Evolutionary conservation across 2,888 invertebrate genomes (phyloP), one percentile per base, ranked within the genome.

Genomic region (Parnassius glacialis): DNA sequence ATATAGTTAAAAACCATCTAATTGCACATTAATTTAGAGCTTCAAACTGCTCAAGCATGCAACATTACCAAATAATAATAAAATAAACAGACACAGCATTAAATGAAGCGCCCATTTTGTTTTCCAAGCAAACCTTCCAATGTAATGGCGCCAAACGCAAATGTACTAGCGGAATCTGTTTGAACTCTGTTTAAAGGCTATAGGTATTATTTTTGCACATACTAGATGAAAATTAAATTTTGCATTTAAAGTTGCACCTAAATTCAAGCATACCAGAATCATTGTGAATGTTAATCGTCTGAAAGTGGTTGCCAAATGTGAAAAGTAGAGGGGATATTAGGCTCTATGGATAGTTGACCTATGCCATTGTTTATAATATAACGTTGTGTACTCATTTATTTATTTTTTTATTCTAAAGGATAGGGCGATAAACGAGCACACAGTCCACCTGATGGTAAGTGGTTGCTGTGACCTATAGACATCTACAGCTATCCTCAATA

Each of bases 81-180:
- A 45, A 34, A 45, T 45, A n/a, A 12, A 50, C 20, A 41, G 42
- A 57, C 50, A 13, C 48, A 42, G 11, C 34, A 13, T 47, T 3
- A 41, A 56, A 57, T 42, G 42, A 57, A 57, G 50, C 41, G 45
- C 45, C 7, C n/a, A 42, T 57, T 57, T 48, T 10, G 9, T 50
- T 50, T 16, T 12, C 3, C 16, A 42, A 43, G 3, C 13, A 57
- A 43, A 7, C 16, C 12, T 11, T 42, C 34, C 43, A 42, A 41
- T 3, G 42, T 20, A 16, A 45, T 10, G 12, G 12, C 11, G 41
- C 11, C 11, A 41, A 44, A 7, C 2, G 9, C 2, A 50, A 45
- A 45, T 11, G 45, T 45, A 45, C 10, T 45, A 45, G 11, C 2
- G 45, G 13, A 13, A 48, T 25, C 25, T 34, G 1, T 34, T 34